Percentiles rank a stretch among this genome's conserved stretches.
phyloP scores from a whole-genome alignment of 1,140 invertebrate genomes.

The Rhopalosiphum maidis region DNA sequence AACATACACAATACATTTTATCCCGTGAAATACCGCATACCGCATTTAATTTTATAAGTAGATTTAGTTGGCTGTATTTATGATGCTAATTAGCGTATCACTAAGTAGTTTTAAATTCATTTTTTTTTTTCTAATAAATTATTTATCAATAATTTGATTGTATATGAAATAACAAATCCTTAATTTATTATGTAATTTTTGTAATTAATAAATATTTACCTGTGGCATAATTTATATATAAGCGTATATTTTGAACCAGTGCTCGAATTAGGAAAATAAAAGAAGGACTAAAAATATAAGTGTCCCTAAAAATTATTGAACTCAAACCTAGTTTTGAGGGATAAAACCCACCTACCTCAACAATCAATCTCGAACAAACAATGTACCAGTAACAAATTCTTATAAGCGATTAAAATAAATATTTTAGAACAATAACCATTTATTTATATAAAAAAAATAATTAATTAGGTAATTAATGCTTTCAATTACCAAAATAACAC shows the following conservation, averaged over 20 bases:
- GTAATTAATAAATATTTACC: neutral
- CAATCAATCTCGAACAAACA: neutral
- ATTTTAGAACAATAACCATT: neutral
- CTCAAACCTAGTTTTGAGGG: too few relatives aligned
- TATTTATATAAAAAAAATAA: too few relatives aligned
- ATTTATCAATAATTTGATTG: neutral
- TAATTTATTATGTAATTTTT: conserved; percentile 2
- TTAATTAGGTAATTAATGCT: too few relatives aligned
- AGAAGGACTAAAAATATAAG: neutral
- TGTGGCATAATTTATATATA: neutral
- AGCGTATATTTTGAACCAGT: neutral
- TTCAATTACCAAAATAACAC: too few relatives aligned
- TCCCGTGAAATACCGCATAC: neutral
- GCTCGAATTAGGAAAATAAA: neutral
- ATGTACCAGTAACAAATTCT: neutral
- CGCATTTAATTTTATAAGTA: neutral
- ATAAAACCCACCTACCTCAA: neutral
- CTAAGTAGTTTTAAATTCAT: neutral
- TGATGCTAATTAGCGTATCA: neutral
- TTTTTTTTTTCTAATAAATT: neutral
- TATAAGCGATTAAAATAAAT: neutral
- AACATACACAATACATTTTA: neutral
- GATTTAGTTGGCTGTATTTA: neutral
- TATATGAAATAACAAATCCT: neutral
- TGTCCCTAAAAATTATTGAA: too few relatives aligned